Percentiles rank a stretch among this genome's conserved stretches.
Evolutionary conservation across 1,140 invertebrate species (phyloP).

Genomic region (Cydia fagiglandana): DNA sequence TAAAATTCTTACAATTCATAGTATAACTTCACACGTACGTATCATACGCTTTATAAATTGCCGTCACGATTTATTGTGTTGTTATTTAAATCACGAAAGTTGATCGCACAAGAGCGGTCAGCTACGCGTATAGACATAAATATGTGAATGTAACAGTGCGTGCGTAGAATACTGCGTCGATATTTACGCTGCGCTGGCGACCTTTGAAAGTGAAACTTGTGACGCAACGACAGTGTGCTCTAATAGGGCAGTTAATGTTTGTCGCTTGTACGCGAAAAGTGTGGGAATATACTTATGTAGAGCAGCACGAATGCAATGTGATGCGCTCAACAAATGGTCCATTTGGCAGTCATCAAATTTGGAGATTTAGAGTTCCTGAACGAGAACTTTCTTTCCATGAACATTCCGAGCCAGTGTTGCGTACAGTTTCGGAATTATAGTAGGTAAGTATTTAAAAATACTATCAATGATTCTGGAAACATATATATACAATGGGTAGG

Average conservation of each 20-base stretch:
- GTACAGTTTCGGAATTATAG: background rate
- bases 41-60: background rate
- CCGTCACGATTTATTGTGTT: background rate
- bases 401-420: no score
- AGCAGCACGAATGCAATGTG: background rate
- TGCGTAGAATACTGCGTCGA: background rate
- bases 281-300: background rate
- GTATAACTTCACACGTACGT: no score
- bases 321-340: background rate
- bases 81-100: background rate
- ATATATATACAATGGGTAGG: no score
- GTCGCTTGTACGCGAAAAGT: background rate
- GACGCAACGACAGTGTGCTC: slow-evolving; percentile 1
- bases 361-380: no score
- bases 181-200: background rate
- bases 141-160: background rate
- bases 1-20: no score
- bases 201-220: slow-evolving; percentile 13
- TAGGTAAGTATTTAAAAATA: no score
- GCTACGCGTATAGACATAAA: background rate
- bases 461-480: no score
- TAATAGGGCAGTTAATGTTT: background rate
- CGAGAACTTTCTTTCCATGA: no score
- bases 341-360: no score
- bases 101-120: background rate